These are phyloP conservation scores for Esox masquinongy DNA, from an alignment of 2,797 vertebrate genomes.

Conservation along the genomic window DNA sequence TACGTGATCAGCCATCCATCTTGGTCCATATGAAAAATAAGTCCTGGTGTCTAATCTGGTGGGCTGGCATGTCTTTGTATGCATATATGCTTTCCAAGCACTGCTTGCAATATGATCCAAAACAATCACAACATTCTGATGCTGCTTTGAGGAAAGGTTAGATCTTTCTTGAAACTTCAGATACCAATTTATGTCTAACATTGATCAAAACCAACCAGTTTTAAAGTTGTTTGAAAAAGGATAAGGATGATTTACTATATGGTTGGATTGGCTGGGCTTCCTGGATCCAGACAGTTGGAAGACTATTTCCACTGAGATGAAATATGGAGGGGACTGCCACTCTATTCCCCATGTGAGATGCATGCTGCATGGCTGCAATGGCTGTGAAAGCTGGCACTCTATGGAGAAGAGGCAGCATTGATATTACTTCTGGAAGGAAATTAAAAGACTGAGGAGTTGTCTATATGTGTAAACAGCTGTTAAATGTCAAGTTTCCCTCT, in stretches of 20 bases:
- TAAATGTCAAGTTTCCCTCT: constrained; percentile 54
- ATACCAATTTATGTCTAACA: not conserved
- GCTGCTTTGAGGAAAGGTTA: not conserved
- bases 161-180: not conserved
- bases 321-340: too few relatives aligned
- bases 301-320: not conserved
- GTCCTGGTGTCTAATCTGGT: not conserved
- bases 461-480: constrained; percentile 24
- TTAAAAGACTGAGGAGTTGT: constrained; percentile 32
- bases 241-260: not conserved
- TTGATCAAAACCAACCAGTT: not conserved
- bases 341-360: not conserved
- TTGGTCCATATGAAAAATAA: not conserved
- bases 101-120: constrained; percentile 21
- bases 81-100: constrained; percentile 19
- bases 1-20: not conserved
- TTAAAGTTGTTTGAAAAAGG: not conserved
- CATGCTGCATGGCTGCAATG: constrained; percentile 9
- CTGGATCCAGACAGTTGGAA: not conserved
- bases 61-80: constrained; percentile 9
- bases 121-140: constrained; percentile 7
- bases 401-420: constrained; percentile 40
- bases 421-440: constrained; percentile 47
- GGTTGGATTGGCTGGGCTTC: not conserved
- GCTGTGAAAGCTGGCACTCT: constrained; percentile 23